Percentiles rank a stretch among this genome's conserved stretches.
Evolutionary conservation across 2,888 invertebrate species (phyloP).

Genomic region (Leptinotarsa haldemani): DNA sequence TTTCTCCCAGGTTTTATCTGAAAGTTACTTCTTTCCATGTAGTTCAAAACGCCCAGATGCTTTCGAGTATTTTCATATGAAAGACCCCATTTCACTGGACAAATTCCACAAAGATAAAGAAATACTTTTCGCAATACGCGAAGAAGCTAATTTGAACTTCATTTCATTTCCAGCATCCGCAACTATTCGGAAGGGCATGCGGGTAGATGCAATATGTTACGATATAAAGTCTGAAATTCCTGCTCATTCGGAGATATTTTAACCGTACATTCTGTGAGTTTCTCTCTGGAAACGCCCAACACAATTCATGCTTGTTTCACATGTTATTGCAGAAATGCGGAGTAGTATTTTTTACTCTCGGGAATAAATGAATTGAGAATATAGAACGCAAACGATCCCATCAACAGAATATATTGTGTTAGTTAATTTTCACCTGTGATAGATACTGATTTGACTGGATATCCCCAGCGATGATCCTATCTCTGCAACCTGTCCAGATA

Average conservation of each 20-base stretch:
- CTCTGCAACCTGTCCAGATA: no score
- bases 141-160: neutral
- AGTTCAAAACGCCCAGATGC: no score
- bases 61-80: no score
- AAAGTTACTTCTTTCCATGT: no score
- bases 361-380: neutral
- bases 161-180: neutral
- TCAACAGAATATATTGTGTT: no score
- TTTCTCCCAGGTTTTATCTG: no score
- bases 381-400: no score
- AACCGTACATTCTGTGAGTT: neutral
- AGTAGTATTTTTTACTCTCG: neutral
- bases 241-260: neutral
- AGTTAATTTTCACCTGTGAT: no score
- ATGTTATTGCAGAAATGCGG: neutral
- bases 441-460: no score
- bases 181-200: neutral
- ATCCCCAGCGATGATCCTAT: no score
- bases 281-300: neutral
- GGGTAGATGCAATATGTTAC: constrained; percentile 6
- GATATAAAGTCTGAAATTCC: constrained; percentile 8
- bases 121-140: neutral
- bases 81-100: neutral
- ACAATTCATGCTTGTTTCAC: neutral
- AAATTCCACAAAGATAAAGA: neutral